A percentile compares a stretch with the other conserved stretches of the same genome.
Evolutionary conservation across 2,888 invertebrate genomes (phyloP).

Genomic region (Heteromurus nitidus): DNA sequence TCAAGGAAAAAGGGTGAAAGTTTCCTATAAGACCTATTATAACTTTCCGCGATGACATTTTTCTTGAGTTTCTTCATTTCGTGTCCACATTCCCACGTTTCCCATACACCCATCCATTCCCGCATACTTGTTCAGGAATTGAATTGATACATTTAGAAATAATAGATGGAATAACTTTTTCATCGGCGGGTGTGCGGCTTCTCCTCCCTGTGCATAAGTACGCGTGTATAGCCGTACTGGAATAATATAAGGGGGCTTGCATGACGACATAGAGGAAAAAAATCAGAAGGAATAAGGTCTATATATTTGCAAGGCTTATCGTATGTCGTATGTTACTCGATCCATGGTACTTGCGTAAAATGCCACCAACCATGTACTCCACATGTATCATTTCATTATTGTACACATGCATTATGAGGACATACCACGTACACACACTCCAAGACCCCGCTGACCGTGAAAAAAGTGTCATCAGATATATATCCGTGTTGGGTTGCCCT

Average conservation of each 20-base stretch:
- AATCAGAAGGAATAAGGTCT: no score
- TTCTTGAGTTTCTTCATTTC: slow-evolving; percentile 30
- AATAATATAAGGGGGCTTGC: no score
- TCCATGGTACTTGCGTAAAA: no score
- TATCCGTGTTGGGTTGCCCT: not conserved
- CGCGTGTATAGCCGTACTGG: not conserved
- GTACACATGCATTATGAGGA: no score
- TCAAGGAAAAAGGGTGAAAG: slow-evolving; percentile 40
- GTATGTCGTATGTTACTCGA: no score
- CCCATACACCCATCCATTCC: slow-evolving; percentile 29
- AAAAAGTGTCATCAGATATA: slow-evolving; percentile 33
- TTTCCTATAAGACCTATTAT: slow-evolving; percentile 48
- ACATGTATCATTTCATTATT: no score
- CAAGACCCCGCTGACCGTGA: slow-evolving; percentile 42
- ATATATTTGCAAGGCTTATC: no score
- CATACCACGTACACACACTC: slow-evolving; percentile 9
- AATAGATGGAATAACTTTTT: slow-evolving; percentile 58
- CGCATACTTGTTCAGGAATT: slow-evolving; percentile 23
- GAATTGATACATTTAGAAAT: slow-evolving; percentile 59
- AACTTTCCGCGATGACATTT: slow-evolving; percentile 63
- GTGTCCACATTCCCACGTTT: slow-evolving; percentile 40
- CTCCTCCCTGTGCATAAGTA: not conserved
- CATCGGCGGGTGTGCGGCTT: slow-evolving; percentile 15
- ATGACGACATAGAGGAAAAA: no score
- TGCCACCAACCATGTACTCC: no score